phyloP scores from a whole-genome alignment of 2,888 invertebrate species.

The Eledone cirrhosa region DNA sequence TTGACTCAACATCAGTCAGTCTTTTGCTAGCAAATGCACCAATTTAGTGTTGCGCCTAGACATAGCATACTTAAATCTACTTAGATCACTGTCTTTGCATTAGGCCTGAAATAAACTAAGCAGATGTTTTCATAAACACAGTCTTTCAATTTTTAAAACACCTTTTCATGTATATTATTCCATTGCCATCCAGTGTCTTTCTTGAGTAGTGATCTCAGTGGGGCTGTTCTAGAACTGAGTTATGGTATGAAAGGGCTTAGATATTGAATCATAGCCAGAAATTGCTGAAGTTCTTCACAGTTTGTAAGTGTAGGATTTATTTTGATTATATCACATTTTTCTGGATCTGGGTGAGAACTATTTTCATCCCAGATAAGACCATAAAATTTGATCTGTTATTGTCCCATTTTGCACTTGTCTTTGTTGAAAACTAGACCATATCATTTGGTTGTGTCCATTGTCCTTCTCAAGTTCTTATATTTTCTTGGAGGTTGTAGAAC shows the following conservation, averaged over 20 bases:
- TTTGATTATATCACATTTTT: background rate
- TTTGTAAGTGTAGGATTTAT: background rate
- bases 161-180: background rate
- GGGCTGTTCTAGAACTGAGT: background rate
- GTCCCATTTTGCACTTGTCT: background rate
- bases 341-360: background rate
- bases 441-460: background rate
- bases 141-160: too few relatives aligned
- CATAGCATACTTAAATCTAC: background rate
- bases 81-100: background rate
- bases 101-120: background rate
- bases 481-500: too few relatives aligned
- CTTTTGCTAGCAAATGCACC: too few relatives aligned
- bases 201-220: background rate
- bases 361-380: background rate
- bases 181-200: background rate
- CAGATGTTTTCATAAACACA: background rate
- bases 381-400: background rate
- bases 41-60: background rate
- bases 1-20: too few relatives aligned
- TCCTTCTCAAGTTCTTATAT: background rate
- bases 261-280: background rate
- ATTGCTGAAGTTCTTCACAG: background rate
- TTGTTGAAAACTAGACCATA: background rate
- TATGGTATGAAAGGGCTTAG: constrained; percentile 4